phyloP scores from a whole-genome alignment of 1,140 invertebrate species.

The Catajapyx aquilonaris region DNA sequence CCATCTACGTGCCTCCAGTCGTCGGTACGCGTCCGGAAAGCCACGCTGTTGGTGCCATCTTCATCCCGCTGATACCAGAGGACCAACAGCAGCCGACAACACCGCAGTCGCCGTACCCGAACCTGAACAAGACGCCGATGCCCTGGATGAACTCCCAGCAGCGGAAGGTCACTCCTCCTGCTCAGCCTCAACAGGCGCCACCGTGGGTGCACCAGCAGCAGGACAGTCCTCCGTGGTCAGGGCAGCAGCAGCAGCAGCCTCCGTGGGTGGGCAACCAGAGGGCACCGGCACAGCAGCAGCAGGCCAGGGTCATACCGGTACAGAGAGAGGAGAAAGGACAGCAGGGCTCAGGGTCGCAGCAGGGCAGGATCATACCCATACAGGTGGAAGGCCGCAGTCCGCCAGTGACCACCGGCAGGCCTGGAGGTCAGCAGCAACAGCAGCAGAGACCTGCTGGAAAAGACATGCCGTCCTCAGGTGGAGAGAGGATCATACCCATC shows the following conservation, averaged over 20 bases:
- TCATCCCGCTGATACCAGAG: conserved; percentile 1
- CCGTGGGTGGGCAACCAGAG: conserved; percentile 8
- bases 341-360: not conserved
- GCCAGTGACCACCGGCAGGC: conserved; percentile 2
- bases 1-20: conserved; percentile 13
- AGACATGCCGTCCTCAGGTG: conserved; percentile 13
- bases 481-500: conserved; percentile 12
- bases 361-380: conserved; percentile 25
- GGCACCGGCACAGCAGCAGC: not conserved
- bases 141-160: conserved; percentile 30
- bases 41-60: not conserved
- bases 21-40: conserved; percentile 15
- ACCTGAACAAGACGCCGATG: conserved; percentile 28
- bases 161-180: no score
- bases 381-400: conserved; percentile 20
- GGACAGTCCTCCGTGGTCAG: conserved; percentile 9
- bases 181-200: conserved; percentile 16
- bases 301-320: not conserved
- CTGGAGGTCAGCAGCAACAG: conserved; percentile 9
- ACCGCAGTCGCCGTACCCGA: conserved; percentile 3
- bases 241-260: conserved; percentile 10
- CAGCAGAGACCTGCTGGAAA: conserved; percentile 12
- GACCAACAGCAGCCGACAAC: conserved; percentile 4
- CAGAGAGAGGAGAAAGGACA: not conserved
- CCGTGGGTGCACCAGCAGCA: conserved; percentile 21